A percentile compares a stretch with the other conserved stretches of the same genome.
phyloP scores from a whole-genome alignment of 1,140 invertebrate genomes.

The Ooceraea biroi region DNA sequence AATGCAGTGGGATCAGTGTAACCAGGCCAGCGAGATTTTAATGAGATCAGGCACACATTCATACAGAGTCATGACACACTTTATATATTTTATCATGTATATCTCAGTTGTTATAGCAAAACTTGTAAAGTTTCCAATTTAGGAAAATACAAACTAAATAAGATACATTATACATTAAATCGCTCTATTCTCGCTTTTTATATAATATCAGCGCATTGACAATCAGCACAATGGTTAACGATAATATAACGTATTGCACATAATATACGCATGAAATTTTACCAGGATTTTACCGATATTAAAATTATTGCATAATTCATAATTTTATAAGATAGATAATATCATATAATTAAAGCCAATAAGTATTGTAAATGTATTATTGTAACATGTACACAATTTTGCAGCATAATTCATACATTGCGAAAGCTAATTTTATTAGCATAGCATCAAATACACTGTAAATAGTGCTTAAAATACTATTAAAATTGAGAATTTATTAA shows the following conservation, averaged over 20 bases:
- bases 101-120: slow-evolving; percentile 2
- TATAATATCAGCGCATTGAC: not conserved
- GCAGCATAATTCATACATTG: slow-evolving; percentile 10
- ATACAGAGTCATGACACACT: slow-evolving; percentile 78
- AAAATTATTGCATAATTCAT: not conserved
- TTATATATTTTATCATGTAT: slow-evolving; percentile 8
- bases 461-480: slow-evolving; percentile 40
- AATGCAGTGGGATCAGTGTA: slow-evolving; percentile 83
- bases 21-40: slow-evolving; percentile 76
- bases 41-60: slow-evolving; percentile 85
- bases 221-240: not conserved
- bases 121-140: not conserved
- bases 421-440: slow-evolving; percentile 41
- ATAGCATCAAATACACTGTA: slow-evolving; percentile 11
- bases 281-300: not conserved
- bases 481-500: slow-evolving; percentile 46
- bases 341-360: slow-evolving; percentile 31
- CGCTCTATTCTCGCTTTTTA: slow-evolving; percentile 1
- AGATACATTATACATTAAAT: not conserved
- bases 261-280: not conserved
- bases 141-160: not conserved
- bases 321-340: slow-evolving; percentile 22
- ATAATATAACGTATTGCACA: not conserved
- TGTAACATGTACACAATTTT: slow-evolving; percentile 34
- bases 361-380: slow-evolving; percentile 19